phyloP scores from a whole-genome alignment of 2,797 vertebrate species.

The Poeciliopsis turneri region DNA sequence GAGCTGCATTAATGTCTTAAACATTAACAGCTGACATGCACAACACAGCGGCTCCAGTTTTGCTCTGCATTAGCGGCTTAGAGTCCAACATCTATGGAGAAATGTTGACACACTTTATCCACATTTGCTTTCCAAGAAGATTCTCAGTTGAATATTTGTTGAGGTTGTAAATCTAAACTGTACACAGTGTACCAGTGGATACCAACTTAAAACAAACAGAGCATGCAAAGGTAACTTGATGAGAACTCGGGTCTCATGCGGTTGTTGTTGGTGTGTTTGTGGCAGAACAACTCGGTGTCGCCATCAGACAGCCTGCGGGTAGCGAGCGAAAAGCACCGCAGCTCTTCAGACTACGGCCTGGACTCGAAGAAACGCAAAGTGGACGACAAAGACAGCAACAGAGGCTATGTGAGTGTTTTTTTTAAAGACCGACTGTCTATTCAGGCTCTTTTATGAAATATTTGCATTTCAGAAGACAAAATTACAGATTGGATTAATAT shows the following conservation, averaged over 20 bases:
- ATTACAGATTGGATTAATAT: background rate
- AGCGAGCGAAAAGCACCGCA: constrained; percentile 91
- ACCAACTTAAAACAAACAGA: background rate
- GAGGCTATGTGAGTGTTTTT: constrained; percentile 88
- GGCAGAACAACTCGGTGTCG: constrained; percentile 93
- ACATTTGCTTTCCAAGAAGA: background rate
- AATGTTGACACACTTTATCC: background rate
- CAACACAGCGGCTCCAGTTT: background rate
- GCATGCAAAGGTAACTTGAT: background rate
- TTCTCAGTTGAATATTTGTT: background rate
- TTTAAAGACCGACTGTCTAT: background rate
- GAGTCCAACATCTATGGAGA: background rate
- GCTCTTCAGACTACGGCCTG: constrained; percentile 89
- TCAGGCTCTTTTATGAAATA: background rate
- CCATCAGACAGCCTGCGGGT: constrained; percentile 92
- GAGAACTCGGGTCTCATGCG: constrained; percentile 36
- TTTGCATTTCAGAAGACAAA: background rate
- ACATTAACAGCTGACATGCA: constrained; percentile 9
- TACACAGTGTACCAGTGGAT: background rate
- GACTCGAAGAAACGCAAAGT: constrained; percentile 96
- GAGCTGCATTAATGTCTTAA: constrained; percentile 24
- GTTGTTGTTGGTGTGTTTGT: constrained; percentile 37
- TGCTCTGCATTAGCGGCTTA: background rate
- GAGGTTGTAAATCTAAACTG: background rate
- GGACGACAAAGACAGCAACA: constrained; percentile 94